A percentile compares a stretch with the other conserved stretches of the same genome.
phyloP scores from a whole-genome alignment of 2,113 vertebrate species.

The Talpa occidentalis region DNA sequence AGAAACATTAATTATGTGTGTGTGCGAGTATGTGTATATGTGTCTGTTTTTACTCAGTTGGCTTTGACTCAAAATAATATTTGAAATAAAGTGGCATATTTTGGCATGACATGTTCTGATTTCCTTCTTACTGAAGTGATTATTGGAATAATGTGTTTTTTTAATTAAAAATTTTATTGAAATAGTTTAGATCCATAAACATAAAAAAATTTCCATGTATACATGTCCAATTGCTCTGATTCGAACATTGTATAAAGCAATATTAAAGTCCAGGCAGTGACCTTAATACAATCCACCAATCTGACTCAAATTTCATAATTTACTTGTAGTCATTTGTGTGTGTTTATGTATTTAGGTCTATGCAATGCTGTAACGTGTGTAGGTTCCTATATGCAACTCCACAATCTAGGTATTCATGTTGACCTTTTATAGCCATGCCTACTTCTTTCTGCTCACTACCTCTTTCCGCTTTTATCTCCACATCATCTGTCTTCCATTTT shows the following conservation, averaged over 20 bases:
- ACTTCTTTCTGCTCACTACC: neutral
- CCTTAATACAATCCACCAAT: neutral
- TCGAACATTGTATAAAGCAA: neutral
- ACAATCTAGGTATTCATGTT: neutral
- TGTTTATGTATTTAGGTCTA: neutral
- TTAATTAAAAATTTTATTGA: neutral
- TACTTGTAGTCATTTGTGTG: neutral
- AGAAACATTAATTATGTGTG: too few species aligned
- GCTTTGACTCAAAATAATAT: neutral
- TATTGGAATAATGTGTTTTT: neutral
- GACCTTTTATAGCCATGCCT: neutral
- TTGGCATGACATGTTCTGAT: neutral
- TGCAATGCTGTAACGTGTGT: neutral
- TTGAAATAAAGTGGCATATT: neutral
- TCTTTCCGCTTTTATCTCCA: rapidly evolving
- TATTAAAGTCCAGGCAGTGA: neutral
- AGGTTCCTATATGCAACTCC: neutral
- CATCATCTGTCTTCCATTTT: neutral
- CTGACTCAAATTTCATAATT: neutral
- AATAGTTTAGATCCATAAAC: neutral
- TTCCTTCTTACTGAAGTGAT: neutral
- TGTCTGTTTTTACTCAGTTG: neutral
- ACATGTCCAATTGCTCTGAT: neutral
- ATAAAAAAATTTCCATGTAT: neutral
- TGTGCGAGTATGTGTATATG: too few species aligned